phyloP scores from a whole-genome alignment of 2,797 vertebrate genomes.

The Chrosomus eos region DNA sequence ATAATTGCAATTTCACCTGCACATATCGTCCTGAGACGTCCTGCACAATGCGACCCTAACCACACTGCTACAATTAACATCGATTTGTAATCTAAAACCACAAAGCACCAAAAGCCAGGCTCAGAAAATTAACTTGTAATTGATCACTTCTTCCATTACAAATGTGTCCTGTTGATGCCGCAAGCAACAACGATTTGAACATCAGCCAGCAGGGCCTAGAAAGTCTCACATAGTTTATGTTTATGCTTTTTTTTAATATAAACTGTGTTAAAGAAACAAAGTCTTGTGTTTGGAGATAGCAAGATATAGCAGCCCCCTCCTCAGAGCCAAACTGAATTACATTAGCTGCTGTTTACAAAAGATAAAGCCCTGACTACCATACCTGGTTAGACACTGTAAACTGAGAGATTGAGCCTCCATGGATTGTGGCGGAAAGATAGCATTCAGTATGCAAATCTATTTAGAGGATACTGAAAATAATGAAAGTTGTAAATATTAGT shows the following conservation, averaged over 20 bases:
- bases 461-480: background rate
- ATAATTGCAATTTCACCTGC: conserved; percentile 9
- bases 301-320: background rate
- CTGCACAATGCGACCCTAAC: background rate
- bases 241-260: background rate
- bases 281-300: background rate
- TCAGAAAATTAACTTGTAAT: conserved; percentile 50
- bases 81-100: conserved; percentile 49
- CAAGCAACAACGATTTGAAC: background rate
- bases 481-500: background rate
- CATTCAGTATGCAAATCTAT: background rate
- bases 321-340: conserved; percentile 9
- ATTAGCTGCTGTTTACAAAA: conserved; percentile 14
- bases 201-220: background rate
- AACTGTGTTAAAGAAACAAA: background rate
- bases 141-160: conserved; percentile 30
- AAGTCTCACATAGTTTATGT: background rate
- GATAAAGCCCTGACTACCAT: conserved; percentile 1
- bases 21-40: background rate
- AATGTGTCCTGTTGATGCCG: conserved; percentile 1
- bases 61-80: conserved; percentile 47
- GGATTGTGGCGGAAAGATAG: background rate
- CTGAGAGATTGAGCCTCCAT: background rate
- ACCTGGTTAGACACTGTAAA: conserved; percentile 20
- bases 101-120: conserved; percentile 37